A percentile compares a stretch with the other conserved stretches of the same genome.
These are phyloP conservation scores for Ptychobarbus kaznakovi DNA, from an alignment of 2,797 vertebrate species.

Conservation along the genomic window DNA sequence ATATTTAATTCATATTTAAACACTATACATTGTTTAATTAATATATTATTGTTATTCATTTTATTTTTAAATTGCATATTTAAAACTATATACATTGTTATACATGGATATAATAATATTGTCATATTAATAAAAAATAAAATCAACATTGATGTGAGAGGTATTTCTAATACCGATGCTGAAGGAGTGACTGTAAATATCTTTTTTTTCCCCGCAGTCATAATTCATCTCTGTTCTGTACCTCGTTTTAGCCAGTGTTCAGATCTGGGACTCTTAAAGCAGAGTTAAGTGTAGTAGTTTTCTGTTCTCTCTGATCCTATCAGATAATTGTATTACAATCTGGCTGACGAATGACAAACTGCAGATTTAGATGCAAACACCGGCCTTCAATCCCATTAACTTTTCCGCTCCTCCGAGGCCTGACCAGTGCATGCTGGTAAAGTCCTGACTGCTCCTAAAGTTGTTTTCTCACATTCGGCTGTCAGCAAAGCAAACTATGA, in stretches of 20 bases:
- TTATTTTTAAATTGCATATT: too few species aligned
- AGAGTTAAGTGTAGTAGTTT: constrained; percentile 35
- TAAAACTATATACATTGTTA: not conserved
- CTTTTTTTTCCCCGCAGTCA: not conserved
- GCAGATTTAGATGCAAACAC: constrained; percentile 34
- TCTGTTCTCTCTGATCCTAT: constrained; percentile 61
- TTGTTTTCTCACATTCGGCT: not conserved
- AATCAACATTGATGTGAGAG: not conserved
- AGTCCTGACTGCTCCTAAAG: not conserved
- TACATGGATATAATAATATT: not conserved
- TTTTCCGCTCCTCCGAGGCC: constrained; percentile 7
- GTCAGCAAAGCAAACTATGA: not conserved
- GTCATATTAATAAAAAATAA: not conserved
- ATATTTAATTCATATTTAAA: not conserved
- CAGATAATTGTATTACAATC: constrained; percentile 61
- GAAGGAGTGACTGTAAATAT: not conserved
- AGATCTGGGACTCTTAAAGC: not conserved
- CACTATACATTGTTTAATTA: not conserved
- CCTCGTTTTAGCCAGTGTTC: not conserved
- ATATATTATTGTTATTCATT: not conserved
- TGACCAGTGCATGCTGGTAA: not conserved
- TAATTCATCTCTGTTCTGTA: not conserved
- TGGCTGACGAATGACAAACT: constrained; percentile 53
- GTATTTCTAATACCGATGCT: not conserved
- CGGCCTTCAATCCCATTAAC: constrained; percentile 2